These are phyloP conservation scores for Notospermus geniculatus DNA, from an alignment of 1,140 invertebrate species.

Conservation along the genomic window DNA sequence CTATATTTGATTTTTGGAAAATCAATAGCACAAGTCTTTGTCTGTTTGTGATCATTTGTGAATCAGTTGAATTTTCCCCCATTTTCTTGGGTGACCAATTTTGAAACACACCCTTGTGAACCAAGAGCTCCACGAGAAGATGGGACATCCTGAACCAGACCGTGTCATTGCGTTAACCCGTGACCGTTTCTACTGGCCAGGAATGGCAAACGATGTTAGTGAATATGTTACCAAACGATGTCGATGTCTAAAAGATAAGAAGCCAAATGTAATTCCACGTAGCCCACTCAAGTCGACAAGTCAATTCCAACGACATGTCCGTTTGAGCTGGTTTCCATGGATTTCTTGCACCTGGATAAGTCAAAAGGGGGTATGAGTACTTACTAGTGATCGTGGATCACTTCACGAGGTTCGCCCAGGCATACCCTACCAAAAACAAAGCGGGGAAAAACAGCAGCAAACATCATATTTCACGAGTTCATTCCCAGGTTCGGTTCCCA, in stretches of 20 bases:
- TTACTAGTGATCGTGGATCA: slow-evolving; percentile 25
- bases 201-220: no score
- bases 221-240: slow-evolving; percentile 20
- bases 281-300: slow-evolving; percentile 19
- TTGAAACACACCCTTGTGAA: no score
- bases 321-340: slow-evolving; percentile 21
- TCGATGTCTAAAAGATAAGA: slow-evolving; percentile 20
- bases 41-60: no score
- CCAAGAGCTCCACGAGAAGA: slow-evolving; percentile 15
- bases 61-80: no score
- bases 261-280: neutral
- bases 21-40: no score
- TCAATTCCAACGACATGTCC: slow-evolving; percentile 17
- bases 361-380: slow-evolving; percentile 22
- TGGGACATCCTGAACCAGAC: slow-evolving; percentile 8
- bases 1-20: no score
- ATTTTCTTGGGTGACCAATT: no score
- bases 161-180: slow-evolving; percentile 6
- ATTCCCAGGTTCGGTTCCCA: slow-evolving; percentile 24
- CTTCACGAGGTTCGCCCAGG: slow-evolving; percentile 23
- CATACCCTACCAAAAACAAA: slow-evolving; percentile 26
- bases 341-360: slow-evolving; percentile 24
- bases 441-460: slow-evolving; percentile 21
- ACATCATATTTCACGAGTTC: slow-evolving; percentile 25
- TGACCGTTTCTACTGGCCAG: no score